These are phyloP conservation scores for Chaetophractus vellerosus DNA, from an alignment of 2,797 vertebrate species.

Conservation along the genomic window DNA sequence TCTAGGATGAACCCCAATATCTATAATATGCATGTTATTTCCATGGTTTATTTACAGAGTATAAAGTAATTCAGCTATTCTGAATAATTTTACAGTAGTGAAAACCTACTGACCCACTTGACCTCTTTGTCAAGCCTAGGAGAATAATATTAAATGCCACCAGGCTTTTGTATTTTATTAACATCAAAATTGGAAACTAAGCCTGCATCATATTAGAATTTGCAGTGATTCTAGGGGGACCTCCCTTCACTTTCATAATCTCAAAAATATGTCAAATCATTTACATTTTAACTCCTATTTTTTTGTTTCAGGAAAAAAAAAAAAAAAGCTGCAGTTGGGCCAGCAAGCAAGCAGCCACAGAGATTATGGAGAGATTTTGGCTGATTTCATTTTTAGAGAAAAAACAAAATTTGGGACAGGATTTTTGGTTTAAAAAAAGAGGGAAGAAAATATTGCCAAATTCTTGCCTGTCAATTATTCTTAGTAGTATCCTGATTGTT, in stretches of 20 bases:
- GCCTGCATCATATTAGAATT: constrained; percentile 13
- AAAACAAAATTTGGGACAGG: constrained; percentile 43
- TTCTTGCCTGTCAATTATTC: constrained; percentile 6
- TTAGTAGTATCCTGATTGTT: not conserved
- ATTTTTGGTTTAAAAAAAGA: constrained; percentile 52
- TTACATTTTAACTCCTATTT: constrained; percentile 27
- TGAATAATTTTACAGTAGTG: constrained; percentile 23
- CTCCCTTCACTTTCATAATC: not conserved
- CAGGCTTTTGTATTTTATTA: constrained; percentile 69
- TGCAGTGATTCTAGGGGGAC: not conserved
- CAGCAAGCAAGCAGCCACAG: not conserved
- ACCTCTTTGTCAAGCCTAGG: constrained; percentile 39
- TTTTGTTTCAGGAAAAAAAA: not conserved
- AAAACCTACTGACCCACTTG: constrained; percentile 63
- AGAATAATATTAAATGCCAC: constrained; percentile 64
- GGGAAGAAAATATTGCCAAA: constrained; percentile 25
- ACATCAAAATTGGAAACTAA: constrained; percentile 71
- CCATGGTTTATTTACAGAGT: constrained; percentile 41
- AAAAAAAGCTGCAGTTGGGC: not conserved
- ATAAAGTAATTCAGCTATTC: constrained; percentile 53
- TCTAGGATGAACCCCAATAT: not conserved
- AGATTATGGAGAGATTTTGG: not conserved
- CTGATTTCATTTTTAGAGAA: constrained; percentile 39
- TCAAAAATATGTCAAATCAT: constrained; percentile 1
- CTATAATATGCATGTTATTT: constrained; percentile 16